Evolutionary conservation across 2,888 invertebrate genomes (phyloP).

Genomic region (Gastrophysa polygoni): DNA sequence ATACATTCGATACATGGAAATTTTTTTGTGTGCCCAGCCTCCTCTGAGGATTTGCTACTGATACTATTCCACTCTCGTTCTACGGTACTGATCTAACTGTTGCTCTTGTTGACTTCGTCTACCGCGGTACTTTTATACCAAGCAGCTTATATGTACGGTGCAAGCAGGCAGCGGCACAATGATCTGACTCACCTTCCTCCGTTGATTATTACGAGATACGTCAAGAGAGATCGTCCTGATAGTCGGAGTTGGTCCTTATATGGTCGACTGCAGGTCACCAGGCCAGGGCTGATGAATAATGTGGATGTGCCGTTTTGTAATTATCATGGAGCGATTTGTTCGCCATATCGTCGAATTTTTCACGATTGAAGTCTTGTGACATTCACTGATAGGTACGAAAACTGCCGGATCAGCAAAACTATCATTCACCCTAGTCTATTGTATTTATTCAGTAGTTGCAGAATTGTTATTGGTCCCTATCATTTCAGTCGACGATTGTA

Average conservation of each 20-base stretch:
- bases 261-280: slow-evolving; percentile 36
- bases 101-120: too few relatives aligned
- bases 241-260: slow-evolving; percentile 33
- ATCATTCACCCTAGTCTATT: too few relatives aligned
- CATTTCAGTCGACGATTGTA: too few relatives aligned
- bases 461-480: too few relatives aligned
- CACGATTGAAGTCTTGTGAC: too few relatives aligned
- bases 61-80: not conserved
- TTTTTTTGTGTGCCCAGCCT: not conserved
- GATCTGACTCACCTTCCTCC: slow-evolving; percentile 32
- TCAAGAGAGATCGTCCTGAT: not conserved
- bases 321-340: too few relatives aligned
- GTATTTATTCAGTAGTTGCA: too few relatives aligned
- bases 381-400: too few relatives aligned
- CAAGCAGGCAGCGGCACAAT: too few relatives aligned
- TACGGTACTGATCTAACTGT: not conserved
- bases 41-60: not conserved
- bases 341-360: too few relatives aligned
- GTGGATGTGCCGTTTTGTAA: not conserved
- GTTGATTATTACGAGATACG: slow-evolving; percentile 23
- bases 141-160: too few relatives aligned
- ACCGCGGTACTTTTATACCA: slow-evolving; percentile 8
- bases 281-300: slow-evolving; percentile 35
- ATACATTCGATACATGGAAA: not conserved
- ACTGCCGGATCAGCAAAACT: too few relatives aligned